Evolutionary conservation across 1,140 invertebrate species (phyloP).

Genomic region (Drosophila prosaltans): DNA sequence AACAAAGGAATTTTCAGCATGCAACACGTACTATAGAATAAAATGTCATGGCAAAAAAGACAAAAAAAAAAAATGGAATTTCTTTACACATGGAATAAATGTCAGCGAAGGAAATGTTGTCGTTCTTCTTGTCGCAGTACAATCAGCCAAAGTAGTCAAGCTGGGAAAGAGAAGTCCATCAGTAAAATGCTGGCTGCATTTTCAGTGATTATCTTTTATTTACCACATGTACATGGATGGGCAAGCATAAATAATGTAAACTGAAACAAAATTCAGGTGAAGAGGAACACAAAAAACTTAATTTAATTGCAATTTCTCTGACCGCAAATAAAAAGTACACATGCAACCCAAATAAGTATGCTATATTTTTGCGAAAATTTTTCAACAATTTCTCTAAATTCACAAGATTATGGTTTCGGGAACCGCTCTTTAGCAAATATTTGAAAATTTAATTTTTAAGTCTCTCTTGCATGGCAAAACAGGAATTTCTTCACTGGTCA

Average conservation of each 20-base stretch:
- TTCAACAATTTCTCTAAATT: not conserved
- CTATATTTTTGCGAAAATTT: not conserved
- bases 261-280: slow-evolving; percentile 25
- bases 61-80: slow-evolving; percentile 14
- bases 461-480: not conserved
- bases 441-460: slow-evolving; percentile 16
- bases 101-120: not conserved
- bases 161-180: slow-evolving; percentile 35
- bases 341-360: not conserved
- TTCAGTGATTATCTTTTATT: slow-evolving; percentile 68
- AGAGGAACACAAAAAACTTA: slow-evolving; percentile 3
- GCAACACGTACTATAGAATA: slow-evolving; percentile 68
- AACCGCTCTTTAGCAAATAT: slow-evolving; percentile 6
- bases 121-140: slow-evolving; percentile 31
- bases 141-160: slow-evolving; percentile 61
- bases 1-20: slow-evolving; percentile 50
- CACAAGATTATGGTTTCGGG: not conserved
- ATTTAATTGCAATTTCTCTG: not conserved
- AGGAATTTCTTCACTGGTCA: slow-evolving; percentile 45
- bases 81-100: slow-evolving; percentile 23
- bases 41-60: slow-evolving; percentile 56
- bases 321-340: not conserved
- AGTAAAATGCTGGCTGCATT: slow-evolving; percentile 48
- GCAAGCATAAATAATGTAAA: slow-evolving; percentile 25
- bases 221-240: slow-evolving; percentile 43